Percentiles rank a stretch among this genome's conserved stretches.
phyloP scores from a whole-genome alignment of 2,113 vertebrate species.

The Tamias sibiricus region DNA sequence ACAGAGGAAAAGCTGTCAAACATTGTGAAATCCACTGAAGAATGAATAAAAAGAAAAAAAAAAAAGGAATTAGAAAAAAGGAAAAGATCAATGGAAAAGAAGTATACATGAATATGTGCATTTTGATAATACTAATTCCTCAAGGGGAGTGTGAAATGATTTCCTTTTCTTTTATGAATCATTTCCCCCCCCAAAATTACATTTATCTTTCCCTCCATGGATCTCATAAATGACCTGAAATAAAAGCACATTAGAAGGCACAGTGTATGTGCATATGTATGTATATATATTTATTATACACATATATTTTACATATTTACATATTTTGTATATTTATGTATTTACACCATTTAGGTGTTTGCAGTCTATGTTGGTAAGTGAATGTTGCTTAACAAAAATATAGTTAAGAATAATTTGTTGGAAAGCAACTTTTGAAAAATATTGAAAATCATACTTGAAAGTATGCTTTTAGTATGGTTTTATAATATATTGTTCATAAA shows the following conservation, averaged over 20 bases:
- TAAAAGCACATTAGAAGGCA: background rate
- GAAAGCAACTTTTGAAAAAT: background rate
- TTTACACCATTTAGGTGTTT: background rate
- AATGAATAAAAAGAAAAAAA: background rate
- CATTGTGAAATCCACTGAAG: accelerated
- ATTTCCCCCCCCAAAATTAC: background rate
- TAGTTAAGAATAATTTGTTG: background rate
- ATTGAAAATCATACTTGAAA: background rate
- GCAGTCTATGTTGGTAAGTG: background rate
- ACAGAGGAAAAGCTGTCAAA: background rate
- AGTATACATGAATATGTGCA: background rate
- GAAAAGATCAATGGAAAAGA: background rate
- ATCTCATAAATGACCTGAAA: background rate
- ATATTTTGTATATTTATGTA: background rate
- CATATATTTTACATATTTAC: background rate
- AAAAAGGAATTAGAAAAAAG: background rate
- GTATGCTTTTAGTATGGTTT: background rate
- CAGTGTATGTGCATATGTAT: background rate
- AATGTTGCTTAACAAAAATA: background rate
- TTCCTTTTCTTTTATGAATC: background rate
- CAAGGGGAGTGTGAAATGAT: background rate
- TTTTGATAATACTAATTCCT: background rate
- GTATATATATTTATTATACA: background rate
- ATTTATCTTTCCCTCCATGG: background rate
- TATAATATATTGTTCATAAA: background rate